These are phyloP conservation scores for Danio aesculapii DNA, from an alignment of 2,797 vertebrate species.

Conservation along the genomic window DNA sequence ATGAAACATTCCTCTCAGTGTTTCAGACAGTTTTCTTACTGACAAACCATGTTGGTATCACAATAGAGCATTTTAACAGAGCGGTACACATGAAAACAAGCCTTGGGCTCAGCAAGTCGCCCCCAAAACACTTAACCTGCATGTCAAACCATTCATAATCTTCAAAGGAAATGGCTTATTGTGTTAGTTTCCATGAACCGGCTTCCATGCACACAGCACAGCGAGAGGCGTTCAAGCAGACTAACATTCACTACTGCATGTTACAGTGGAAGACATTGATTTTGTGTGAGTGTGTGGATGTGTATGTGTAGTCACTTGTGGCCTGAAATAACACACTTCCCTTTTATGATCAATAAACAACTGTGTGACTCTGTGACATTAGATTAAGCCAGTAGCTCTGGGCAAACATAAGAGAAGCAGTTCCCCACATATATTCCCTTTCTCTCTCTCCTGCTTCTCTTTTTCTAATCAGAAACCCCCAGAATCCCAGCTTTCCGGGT, in stretches of 20 bases:
- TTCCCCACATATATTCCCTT: conserved; percentile 10
- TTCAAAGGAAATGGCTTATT: conserved; percentile 36
- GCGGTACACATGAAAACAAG: conserved; percentile 39
- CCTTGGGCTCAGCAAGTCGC: conserved; percentile 4
- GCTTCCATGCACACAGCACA: neutral
- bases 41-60: conserved; percentile 3
- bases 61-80: conserved; percentile 5
- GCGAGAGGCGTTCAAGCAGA: neutral
- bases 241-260: neutral
- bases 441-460: neutral
- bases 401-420: conserved; percentile 28
- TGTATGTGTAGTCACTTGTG: conserved; percentile 18
- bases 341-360: conserved; percentile 53
- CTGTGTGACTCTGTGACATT: conserved; percentile 45
- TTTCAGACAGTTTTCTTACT: conserved; percentile 4
- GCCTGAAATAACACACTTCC: conserved; percentile 19
- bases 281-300: conserved; percentile 12
- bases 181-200: conserved; percentile 23
- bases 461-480: conserved; percentile 4
- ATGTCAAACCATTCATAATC: conserved; percentile 40
- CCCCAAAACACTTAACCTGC: conserved; percentile 25
- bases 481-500: conserved; percentile 12
- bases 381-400: conserved; percentile 37
- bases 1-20: neutral
- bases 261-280: neutral